Conservation (phyloP, 2,797 vertebrate species). For the Schizopygopsis malacanthus region DNA sequence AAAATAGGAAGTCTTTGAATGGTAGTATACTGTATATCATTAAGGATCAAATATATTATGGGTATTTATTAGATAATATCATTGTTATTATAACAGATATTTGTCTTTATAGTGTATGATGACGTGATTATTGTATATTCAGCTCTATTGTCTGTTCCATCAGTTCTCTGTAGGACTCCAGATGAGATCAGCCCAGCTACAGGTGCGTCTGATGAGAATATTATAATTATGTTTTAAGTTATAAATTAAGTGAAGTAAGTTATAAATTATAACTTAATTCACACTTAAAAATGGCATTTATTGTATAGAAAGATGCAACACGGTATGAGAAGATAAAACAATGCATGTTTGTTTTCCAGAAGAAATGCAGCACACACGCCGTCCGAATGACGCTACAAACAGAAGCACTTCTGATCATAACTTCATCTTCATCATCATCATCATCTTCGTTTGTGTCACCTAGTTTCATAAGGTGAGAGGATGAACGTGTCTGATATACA, state of each 20-base stretch:
- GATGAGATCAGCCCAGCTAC: fast-evolving
- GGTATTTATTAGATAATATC: background rate
- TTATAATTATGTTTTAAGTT: too few relatives aligned
- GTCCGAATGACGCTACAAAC: background rate
- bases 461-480: background rate
- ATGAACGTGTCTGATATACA: background rate
- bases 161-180: background rate
- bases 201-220: background rate
- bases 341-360: background rate
- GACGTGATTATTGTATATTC: background rate
- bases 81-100: background rate
- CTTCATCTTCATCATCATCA: background rate
- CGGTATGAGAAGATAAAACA: background rate
- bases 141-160: background rate
- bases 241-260: too few relatives aligned
- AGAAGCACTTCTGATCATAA: too few relatives aligned
- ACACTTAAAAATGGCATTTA: background rate
- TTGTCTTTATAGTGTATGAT: too few relatives aligned
- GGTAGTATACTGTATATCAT: background rate
- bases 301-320: background rate
- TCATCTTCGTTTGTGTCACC: background rate
- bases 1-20: background rate
- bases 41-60: background rate
- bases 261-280: too few relatives aligned
- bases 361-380: fast-evolving